Evolutionary conservation across 2,888 invertebrate species (phyloP), one percentile per base, ranked within the genome.

Genomic region (Oegoconia quadripuncta): DNA sequence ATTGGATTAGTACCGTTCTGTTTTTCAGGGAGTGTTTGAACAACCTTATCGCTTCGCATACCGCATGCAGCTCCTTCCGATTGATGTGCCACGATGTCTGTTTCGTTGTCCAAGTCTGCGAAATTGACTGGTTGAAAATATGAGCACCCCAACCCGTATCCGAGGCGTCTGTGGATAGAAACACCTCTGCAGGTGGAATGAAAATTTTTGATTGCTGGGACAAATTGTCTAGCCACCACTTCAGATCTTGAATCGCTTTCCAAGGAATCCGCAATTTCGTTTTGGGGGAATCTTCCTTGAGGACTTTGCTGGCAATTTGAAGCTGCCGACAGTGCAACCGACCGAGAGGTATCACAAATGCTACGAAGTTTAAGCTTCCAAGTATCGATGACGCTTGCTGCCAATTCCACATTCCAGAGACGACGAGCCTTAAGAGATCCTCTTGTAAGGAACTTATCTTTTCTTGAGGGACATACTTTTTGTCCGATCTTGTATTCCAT

Each of bases 41-140:
- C 14, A 13, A 6, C 13, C 7, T 8, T 13, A 28, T 12, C 3
- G 28, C 28, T n/a, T 5, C 14, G 9, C 3, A 14, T 5, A 58
- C 49, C 0, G 54, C 29, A 11, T 20, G 52, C 0, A 61, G 17
- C 14, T 57, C 56, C 26, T 53, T 61, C 8, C 27, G n/a, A 35
- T 59, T 61, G 30, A 46, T 46, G 14, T 61, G 59, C 52, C 55
- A 58, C 0, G 3, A 0, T 3, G 3, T 0, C 18, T 58, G 55
- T 0, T 42, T 29, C 2, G 12, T 4, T 0, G 39, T 39, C 58
- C 59, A 59, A 1, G 0, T 1, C 0, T 44, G 47, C 1, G 36
- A 23, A 0, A 41, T 6, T 5, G 11, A 22, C 2, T 12, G 2
- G 12, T 44, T 26, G n/a, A 34, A 33, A 0, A 59, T 4, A 4